These are phyloP conservation scores for Microtus richardsoni DNA, from an alignment of 2,113 vertebrate species.

Conservation along the genomic window DNA sequence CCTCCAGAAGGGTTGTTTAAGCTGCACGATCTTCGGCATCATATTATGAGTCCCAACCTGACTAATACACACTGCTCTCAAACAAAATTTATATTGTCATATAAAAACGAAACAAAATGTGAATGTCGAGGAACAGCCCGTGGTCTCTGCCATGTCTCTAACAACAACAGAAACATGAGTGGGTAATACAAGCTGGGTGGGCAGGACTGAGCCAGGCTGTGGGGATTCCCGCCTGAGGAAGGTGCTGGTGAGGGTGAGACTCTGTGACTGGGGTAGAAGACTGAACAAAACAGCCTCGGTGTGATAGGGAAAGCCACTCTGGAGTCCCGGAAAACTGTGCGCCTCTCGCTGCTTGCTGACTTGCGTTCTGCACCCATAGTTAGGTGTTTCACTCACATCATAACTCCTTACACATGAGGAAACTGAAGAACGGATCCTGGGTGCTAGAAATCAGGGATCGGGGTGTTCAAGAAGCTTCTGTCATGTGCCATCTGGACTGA, in stretches of 20 bases:
- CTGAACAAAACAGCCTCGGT: background rate
- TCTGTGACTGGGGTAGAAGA: background rate
- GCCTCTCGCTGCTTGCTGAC: background rate
- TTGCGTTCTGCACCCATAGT: background rate
- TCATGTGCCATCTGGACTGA: background rate
- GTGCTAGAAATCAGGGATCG: background rate
- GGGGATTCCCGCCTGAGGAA: background rate
- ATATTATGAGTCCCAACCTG: background rate
- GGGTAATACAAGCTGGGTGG: no score
- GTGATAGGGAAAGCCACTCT: background rate
- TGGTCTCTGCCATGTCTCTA: background rate
- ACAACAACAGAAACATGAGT: background rate
- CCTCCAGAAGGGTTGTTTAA: background rate
- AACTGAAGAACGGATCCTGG: background rate
- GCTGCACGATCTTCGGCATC: no score
- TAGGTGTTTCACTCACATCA: background rate
- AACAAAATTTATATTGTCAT: background rate
- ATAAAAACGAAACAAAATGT: background rate
- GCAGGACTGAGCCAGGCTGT: background rate
- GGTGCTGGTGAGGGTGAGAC: background rate
- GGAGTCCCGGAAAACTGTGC: background rate
- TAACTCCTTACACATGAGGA: background rate
- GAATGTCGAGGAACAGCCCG: background rate
- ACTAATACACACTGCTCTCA: background rate
- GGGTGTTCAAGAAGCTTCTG: background rate